phyloP scores from a whole-genome alignment of 1,140 invertebrate genomes.

The Phymorhynchus buccinoides region DNA sequence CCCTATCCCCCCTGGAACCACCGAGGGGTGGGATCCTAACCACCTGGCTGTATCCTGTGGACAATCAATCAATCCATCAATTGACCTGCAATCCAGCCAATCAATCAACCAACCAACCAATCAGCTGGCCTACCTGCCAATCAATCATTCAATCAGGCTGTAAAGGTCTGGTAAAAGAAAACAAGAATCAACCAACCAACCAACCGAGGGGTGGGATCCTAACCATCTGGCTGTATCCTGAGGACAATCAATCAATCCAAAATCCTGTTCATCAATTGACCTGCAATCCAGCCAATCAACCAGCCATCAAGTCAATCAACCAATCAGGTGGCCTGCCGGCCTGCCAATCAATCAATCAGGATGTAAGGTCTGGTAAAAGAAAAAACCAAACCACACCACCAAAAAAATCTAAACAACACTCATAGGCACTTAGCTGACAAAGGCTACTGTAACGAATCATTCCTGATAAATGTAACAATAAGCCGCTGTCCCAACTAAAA shows the following conservation, averaged over 20 bases:
- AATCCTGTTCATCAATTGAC: not conserved
- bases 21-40: conserved; percentile 41
- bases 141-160: not conserved
- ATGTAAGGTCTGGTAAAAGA: conserved; percentile 33
- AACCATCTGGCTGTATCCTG: conserved; percentile 57
- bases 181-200: too few relatives aligned
- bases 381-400: too few relatives aligned
- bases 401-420: too few relatives aligned
- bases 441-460: too few relatives aligned
- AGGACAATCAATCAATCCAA: too few relatives aligned
- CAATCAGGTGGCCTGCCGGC: not conserved
- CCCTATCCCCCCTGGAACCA: conserved; percentile 48
- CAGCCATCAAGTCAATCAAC: not conserved
- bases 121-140: not conserved
- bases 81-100: not conserved
- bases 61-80: conserved; percentile 28
- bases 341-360: too few relatives aligned
- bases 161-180: too few relatives aligned
- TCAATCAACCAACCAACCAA: conserved; percentile 18
- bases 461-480: too few relatives aligned
- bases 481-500: too few relatives aligned
- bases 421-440: too few relatives aligned
- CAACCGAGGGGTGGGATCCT: conserved; percentile 37
- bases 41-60: conserved; percentile 54
- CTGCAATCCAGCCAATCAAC: not conserved